phyloP scores from a whole-genome alignment of 2,113 vertebrate genomes.

The Sinosuthora webbiana region DNA sequence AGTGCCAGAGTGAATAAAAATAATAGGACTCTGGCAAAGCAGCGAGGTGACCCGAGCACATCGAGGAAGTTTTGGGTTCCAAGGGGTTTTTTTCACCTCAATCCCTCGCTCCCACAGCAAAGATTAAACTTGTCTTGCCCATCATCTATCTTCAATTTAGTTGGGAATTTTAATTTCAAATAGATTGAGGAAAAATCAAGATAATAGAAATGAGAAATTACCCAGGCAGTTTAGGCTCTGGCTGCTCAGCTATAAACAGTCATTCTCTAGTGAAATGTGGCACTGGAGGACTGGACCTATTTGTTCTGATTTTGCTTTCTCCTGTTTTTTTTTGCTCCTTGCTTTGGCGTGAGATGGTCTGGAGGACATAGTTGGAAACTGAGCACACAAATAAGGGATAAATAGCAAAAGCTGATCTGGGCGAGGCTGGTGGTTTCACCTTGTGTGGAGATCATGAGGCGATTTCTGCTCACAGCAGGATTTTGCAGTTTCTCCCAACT shows the following conservation, averaged over 20 bases:
- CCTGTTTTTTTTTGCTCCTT: neutral
- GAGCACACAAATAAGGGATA: neutral
- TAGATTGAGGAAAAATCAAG: constrained; percentile 12
- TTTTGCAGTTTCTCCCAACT: neutral
- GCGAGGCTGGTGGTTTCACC: neutral
- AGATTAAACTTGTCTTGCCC: constrained; percentile 23
- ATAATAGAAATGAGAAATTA: constrained; percentile 27
- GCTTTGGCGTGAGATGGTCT: neutral
- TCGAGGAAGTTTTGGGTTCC: neutral
- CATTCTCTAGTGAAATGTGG: neutral
- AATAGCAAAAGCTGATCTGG: neutral
- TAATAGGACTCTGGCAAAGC: constrained; percentile 5
- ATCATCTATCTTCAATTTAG: constrained; percentile 27
- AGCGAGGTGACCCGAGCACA: constrained; percentile 40
- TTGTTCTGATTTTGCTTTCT: neutral
- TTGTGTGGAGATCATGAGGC: neutral
- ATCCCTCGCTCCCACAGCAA: constrained; percentile 12
- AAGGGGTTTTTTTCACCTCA: neutral
- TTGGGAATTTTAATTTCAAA: constrained; percentile 40
- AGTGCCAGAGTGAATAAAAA: constrained; percentile 59
- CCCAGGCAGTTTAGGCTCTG: neutral
- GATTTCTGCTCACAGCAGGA: neutral
- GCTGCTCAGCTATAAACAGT: neutral
- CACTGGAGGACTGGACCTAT: neutral
- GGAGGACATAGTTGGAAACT: neutral